Evolutionary conservation across 2,888 invertebrate species (phyloP).

Genomic region (Coelinius sp.): DNA sequence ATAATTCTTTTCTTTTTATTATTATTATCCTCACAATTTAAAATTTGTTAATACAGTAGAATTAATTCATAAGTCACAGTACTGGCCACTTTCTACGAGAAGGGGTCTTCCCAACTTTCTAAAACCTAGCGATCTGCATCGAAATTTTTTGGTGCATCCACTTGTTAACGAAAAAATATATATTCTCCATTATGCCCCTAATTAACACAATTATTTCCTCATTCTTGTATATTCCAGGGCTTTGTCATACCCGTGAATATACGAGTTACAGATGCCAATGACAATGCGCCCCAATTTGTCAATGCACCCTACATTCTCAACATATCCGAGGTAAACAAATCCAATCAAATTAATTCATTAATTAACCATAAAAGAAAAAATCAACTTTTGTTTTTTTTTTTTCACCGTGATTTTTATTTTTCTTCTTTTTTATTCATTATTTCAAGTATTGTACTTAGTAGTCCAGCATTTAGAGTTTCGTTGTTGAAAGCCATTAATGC

Average conservation of each 20-base stretch:
- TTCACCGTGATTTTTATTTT: neutral
- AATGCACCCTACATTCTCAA: slow-evolving; percentile 87
- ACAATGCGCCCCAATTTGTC: slow-evolving; percentile 88
- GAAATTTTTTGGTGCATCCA: slow-evolving; percentile 17
- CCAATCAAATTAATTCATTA: neutral
- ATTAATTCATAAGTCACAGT: slow-evolving; percentile 19
- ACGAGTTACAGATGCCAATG: slow-evolving; percentile 91
- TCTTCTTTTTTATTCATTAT: neutral
- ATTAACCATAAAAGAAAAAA: neutral
- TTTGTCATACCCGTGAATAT: slow-evolving; percentile 87
- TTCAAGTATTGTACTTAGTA: neutral
- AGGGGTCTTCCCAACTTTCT: slow-evolving; percentile 25
- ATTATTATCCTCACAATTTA: neutral
- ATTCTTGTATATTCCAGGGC: slow-evolving; percentile 71
- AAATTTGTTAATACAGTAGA: slow-evolving; percentile 3
- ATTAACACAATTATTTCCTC: neutral
- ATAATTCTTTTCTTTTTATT: too few species aligned
- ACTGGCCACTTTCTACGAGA: slow-evolving; percentile 15
- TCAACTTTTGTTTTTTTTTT: neutral
- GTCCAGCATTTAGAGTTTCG: slow-evolving; percentile 17
- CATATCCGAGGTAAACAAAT: slow-evolving; percentile 83
- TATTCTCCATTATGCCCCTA: neutral
- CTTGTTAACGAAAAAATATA: neutral
- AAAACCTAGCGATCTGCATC: slow-evolving; percentile 30
- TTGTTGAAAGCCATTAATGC: slow-evolving; percentile 43